Percentiles rank a stretch among this genome's conserved stretches.
These are phyloP conservation scores for Drosophila cognata DNA, from an alignment of 2,888 invertebrate species.

Conservation along the genomic window DNA sequence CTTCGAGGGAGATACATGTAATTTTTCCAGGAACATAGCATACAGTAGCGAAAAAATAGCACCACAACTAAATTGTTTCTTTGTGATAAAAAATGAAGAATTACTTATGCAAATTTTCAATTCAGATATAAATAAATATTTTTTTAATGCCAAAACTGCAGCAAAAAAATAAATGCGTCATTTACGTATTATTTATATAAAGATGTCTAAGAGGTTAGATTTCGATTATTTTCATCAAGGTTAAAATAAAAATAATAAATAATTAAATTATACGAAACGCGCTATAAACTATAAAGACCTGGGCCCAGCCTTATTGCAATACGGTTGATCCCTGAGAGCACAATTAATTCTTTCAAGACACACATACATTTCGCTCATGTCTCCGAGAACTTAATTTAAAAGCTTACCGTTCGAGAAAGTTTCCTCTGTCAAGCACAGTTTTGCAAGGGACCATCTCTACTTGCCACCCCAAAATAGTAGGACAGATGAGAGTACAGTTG, in stretches of 20 bases:
- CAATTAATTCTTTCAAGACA: neutral
- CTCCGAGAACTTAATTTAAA: neutral
- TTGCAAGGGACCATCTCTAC: neutral
- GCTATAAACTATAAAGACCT: neutral
- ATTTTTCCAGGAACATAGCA: neutral
- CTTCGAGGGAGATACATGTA: neutral
- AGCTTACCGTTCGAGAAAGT: neutral
- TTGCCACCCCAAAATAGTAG: neutral
- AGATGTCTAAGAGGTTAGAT: neutral
- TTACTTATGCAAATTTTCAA: neutral
- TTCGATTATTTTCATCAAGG: neutral
- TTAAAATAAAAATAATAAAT: neutral
- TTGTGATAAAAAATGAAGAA: neutral
- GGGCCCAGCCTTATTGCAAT: neutral
- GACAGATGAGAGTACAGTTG: neutral
- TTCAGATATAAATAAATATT: neutral
- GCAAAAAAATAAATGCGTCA: fast-evolving
- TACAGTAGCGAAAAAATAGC: neutral
- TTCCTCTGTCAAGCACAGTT: neutral
- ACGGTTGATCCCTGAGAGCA: neutral
- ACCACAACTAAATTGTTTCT: neutral
- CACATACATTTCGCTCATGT: neutral
- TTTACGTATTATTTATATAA: too few species aligned
- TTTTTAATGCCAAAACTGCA: neutral
- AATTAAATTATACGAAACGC: neutral